These are phyloP conservation scores for Myocastor coypus DNA, from an alignment of 2,113 vertebrate species.

Conservation along the genomic window DNA sequence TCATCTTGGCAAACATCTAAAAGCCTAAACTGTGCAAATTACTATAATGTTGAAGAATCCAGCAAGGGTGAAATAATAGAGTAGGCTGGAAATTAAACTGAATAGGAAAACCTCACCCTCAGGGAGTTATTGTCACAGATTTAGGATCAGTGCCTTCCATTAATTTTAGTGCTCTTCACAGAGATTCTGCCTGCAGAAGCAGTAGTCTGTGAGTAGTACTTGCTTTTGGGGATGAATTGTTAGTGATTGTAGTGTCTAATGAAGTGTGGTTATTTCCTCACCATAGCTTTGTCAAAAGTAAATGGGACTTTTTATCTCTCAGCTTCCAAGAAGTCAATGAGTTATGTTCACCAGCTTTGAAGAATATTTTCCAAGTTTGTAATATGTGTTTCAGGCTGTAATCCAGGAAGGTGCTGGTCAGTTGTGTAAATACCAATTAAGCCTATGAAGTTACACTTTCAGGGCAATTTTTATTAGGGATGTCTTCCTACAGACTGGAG, in stretches of 20 bases:
- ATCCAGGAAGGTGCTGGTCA: conserved; percentile 75
- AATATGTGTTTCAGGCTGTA: conserved; percentile 57
- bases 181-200: not conserved
- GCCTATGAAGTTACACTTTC: conserved; percentile 44
- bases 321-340: conserved; percentile 58
- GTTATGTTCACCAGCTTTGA: conserved; percentile 58
- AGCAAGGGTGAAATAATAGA: conserved; percentile 7
- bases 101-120: not conserved
- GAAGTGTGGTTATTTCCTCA: conserved; percentile 14
- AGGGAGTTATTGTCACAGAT: conserved; percentile 8
- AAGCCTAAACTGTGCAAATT: conserved; percentile 18
- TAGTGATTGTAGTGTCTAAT: not conserved
- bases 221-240: not conserved
- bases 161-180: not conserved
- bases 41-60: not conserved
- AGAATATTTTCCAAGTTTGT: conserved; percentile 62
- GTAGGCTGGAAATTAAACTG: not conserved
- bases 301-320: conserved; percentile 44
- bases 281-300: conserved; percentile 34
- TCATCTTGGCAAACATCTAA: conserved; percentile 14
- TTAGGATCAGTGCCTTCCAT: not conserved
- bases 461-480: conserved; percentile 23
- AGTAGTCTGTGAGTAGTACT: not conserved
- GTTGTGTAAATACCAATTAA: conserved; percentile 70
- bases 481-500: not conserved